Percentiles rank a stretch among this genome's conserved stretches.
These are phyloP conservation scores for Drepana falcataria DNA, from an alignment of 2,888 invertebrate genomes.

Conservation along the genomic window DNA sequence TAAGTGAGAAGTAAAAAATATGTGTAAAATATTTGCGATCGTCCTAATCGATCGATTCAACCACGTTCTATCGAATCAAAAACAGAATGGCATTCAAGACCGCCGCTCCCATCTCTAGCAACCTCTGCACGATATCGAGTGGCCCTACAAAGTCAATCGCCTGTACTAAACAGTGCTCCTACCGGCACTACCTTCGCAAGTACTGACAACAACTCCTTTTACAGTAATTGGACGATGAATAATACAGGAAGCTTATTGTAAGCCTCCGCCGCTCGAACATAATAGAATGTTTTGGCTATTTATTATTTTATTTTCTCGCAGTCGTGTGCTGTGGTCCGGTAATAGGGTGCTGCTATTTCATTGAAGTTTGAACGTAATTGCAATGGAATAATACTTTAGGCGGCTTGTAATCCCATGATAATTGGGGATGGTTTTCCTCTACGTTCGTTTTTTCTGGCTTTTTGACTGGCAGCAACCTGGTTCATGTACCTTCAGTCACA, in stretches of 20 bases:
- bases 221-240: slow-evolving; percentile 78
- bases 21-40: no score
- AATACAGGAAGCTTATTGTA: slow-evolving; percentile 75
- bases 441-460: no score
- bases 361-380: not conserved
- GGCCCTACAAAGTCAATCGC: slow-evolving; percentile 48
- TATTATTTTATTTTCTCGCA: not conserved
- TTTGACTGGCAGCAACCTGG: no score
- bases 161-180: slow-evolving; percentile 51
- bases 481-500: no score
- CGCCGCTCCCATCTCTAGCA: not conserved
- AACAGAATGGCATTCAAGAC: not conserved
- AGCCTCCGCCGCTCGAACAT: slow-evolving; percentile 42
- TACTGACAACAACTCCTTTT: slow-evolving; percentile 62
- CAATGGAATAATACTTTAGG: not conserved
- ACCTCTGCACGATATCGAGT: slow-evolving; percentile 28
- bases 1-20: no score
- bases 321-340: not conserved
- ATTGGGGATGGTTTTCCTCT: slow-evolving; percentile 5
- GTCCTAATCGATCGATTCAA: no score
- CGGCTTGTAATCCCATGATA: not conserved
- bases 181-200: slow-evolving; percentile 8
- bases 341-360: not conserved
- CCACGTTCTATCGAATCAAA: no score
- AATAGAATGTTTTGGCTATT: not conserved